Evolutionary conservation across 2,113 vertebrate species (phyloP).

Genomic region (Bufo gargarizans): DNA sequence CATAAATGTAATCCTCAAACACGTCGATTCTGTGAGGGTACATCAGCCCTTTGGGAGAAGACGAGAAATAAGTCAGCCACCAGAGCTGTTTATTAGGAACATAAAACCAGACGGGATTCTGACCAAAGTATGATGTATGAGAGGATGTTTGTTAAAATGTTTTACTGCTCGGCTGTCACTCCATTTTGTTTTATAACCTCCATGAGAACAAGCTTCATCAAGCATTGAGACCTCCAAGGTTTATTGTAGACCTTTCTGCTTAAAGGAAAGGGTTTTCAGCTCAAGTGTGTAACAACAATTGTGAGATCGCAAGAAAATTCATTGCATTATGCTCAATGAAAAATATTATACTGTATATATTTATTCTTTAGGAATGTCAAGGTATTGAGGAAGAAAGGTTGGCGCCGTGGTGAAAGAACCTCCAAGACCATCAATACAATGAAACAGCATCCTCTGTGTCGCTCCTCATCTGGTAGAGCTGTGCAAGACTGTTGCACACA

Average conservation of each 20-base stretch:
- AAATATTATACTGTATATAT: not conserved
- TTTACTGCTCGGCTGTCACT: slow-evolving; percentile 23
- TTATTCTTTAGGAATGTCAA: not conserved
- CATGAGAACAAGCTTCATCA: slow-evolving; percentile 5
- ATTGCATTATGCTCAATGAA: not conserved
- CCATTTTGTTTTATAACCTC: slow-evolving; percentile 21
- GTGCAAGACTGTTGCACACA: too few relatives aligned
- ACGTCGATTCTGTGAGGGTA: slow-evolving; percentile 94
- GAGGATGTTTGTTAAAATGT: slow-evolving; percentile 41
- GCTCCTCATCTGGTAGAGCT: too few relatives aligned
- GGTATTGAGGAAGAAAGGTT: too few relatives aligned
- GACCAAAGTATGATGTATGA: slow-evolving; percentile 28
- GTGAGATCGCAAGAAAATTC: not conserved
- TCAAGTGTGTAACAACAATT: not conserved
- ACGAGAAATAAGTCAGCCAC: slow-evolving; percentile 22
- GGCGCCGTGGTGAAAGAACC: too few relatives aligned
- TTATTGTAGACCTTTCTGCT: not conserved
- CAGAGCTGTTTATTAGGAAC: slow-evolving; percentile 28
- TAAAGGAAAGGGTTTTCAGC: not conserved
- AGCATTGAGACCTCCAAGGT: not conserved
- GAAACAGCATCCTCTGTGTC: too few relatives aligned
- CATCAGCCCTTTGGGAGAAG: slow-evolving; percentile 78
- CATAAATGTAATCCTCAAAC: slow-evolving; percentile 97
- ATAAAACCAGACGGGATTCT: slow-evolving; percentile 21
- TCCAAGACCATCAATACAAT: too few relatives aligned